Percentiles rank a stretch among this genome's conserved stretches.
Evolutionary conservation across 1,140 invertebrate genomes (phyloP).

Genomic region (Neuroterus valhalla): DNA sequence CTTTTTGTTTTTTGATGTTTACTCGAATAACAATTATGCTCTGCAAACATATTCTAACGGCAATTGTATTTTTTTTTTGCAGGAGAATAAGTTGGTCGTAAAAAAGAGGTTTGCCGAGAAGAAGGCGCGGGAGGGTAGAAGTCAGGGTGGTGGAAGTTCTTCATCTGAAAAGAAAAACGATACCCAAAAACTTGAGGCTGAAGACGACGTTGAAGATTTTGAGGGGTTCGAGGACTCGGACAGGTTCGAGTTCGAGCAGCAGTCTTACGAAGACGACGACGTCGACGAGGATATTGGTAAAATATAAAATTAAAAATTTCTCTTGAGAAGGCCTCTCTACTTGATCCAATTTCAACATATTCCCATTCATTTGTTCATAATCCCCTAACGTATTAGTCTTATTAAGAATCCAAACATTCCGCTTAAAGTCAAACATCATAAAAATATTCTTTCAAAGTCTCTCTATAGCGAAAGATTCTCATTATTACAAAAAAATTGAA

Average conservation of each 20-base stretch:
- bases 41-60: constrained; percentile 19
- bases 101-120: constrained; percentile 39
- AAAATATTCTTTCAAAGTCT: too few relatives aligned
- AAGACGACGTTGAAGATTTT: constrained; percentile 53
- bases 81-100: constrained; percentile 53
- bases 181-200: constrained; percentile 40
- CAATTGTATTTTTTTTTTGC: constrained; percentile 37
- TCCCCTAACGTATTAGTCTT: too few relatives aligned
- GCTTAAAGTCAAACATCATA: too few relatives aligned
- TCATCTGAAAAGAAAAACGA: constrained; percentile 20
- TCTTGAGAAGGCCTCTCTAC: not conserved
- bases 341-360: not conserved
- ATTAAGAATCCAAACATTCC: too few relatives aligned
- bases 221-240: constrained; percentile 54
- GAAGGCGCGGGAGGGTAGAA: constrained; percentile 44
- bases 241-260: constrained; percentile 51
- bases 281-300: constrained; percentile 55
- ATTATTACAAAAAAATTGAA: too few relatives aligned
- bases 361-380: not conserved
- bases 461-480: too few relatives aligned
- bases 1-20: too few relatives aligned
- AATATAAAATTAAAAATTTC: not conserved
- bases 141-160: constrained; percentile 51
- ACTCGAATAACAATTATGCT: too few relatives aligned
- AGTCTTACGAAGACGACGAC: constrained; percentile 50